A percentile compares a stretch with the other conserved stretches of the same genome.
phyloP scores from a whole-genome alignment of 2,888 invertebrate species.

The Drosophila trichaetosa region DNA sequence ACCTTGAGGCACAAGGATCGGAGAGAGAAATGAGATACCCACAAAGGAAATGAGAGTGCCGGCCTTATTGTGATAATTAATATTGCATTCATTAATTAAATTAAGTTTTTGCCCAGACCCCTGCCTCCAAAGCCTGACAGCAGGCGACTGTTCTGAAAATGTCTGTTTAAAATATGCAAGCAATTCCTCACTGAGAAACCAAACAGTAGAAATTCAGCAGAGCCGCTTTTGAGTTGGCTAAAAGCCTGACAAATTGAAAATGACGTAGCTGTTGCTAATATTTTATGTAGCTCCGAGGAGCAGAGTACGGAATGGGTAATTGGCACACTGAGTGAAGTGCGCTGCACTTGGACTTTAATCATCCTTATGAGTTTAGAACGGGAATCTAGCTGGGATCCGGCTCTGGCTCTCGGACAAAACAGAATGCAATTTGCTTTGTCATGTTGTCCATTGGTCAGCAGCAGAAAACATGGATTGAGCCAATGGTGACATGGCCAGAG shows the following conservation, averaged over 20 bases:
- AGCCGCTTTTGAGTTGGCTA: slow-evolving; percentile 42
- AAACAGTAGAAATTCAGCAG: slow-evolving; percentile 20
- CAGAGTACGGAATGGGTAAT: slow-evolving; percentile 34
- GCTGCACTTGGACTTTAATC: slow-evolving; percentile 65
- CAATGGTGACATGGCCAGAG: slow-evolving; percentile 57
- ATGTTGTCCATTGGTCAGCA: slow-evolving; percentile 51
- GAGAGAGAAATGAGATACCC: neutral
- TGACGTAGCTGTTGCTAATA: slow-evolving; percentile 51
- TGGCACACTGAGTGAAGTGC: slow-evolving; percentile 44
- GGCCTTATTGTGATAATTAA: slow-evolving; percentile 52
- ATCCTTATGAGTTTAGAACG: slow-evolving; percentile 50
- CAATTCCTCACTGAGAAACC: slow-evolving; percentile 20
- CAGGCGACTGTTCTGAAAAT: slow-evolving; percentile 1
- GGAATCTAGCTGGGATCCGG: neutral
- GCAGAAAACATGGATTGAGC: slow-evolving; percentile 21
- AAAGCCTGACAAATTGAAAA: slow-evolving; percentile 64
- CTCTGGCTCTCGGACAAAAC: neutral
- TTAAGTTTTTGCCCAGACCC: slow-evolving; percentile 33
- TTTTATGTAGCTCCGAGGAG: slow-evolving; percentile 43
- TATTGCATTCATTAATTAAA: slow-evolving; percentile 64
- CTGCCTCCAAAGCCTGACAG: neutral
- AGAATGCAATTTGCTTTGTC: slow-evolving; percentile 71
- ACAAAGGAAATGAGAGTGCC: neutral
- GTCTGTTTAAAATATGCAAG: slow-evolving; percentile 47
- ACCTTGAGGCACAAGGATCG: slow-evolving; percentile 20